These are phyloP conservation scores for Sminthurides aquaticus DNA, from an alignment of 2,888 invertebrate species.

Conservation along the genomic window DNA sequence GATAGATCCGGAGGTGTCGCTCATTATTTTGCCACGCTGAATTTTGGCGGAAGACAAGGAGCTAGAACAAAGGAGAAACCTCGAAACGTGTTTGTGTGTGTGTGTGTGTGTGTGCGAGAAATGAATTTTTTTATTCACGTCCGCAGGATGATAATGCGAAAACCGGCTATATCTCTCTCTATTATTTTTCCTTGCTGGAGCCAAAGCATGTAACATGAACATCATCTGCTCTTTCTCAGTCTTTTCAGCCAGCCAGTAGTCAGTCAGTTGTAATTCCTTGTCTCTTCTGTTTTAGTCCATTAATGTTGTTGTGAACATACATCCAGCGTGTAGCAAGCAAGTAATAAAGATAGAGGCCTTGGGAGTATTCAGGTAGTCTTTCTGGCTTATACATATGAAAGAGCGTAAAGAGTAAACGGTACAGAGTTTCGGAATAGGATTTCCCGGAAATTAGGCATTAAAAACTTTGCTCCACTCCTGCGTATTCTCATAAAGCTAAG, in stretches of 20 bases:
- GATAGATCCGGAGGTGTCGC: no score
- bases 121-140: neutral
- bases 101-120: neutral
- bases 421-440: neutral
- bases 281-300: no score
- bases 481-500: neutral
- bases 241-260: no score
- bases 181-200: no score
- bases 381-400: neutral
- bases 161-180: no score
- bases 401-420: neutral
- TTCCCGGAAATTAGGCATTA: slow-evolving; percentile 8
- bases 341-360: no score
- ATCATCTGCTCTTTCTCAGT: no score
- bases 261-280: no score
- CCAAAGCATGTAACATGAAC: no score
- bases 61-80: neutral
- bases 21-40: neutral
- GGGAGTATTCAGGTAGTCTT: neutral
- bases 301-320: no score
- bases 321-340: no score
- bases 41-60: neutral
- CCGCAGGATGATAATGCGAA: neutral
- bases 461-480: neutral
- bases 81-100: no score